phyloP scores from a whole-genome alignment of 1,140 invertebrate genomes.

The Caenorhabditis remanei region DNA sequence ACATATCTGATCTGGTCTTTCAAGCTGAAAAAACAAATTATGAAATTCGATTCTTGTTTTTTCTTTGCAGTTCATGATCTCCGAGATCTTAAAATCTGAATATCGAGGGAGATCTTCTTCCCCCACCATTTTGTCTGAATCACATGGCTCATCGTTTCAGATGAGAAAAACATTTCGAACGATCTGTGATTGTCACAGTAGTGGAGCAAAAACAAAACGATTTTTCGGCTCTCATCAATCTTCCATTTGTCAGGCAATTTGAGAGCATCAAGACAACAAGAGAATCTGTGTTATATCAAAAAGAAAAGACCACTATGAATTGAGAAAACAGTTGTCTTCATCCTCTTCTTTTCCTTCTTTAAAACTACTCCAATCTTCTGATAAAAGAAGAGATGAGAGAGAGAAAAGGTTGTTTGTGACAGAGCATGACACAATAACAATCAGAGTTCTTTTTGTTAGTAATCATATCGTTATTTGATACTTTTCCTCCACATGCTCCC shows the following conservation, averaged over 20 bases:
- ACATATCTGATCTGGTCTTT: neutral
- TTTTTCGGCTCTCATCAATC: slow-evolving; percentile 26
- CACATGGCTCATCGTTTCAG: neutral
- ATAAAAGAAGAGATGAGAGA: slow-evolving; percentile 9
- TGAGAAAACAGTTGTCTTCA: neutral
- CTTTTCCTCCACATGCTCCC: neutral
- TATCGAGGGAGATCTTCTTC: neutral
- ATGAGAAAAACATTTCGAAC: slow-evolving; percentile 13
- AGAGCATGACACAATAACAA: slow-evolving; percentile 22
- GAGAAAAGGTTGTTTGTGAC: neutral
- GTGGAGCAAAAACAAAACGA: slow-evolving; percentile 13
- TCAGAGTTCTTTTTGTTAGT: slow-evolving; percentile 10
- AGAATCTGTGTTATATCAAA: neutral
- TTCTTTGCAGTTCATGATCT: neutral
- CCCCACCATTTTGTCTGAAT: neutral
- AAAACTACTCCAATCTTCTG: slow-evolving; percentile 19
- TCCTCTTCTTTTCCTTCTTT: neutral
- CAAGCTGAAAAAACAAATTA: neutral
- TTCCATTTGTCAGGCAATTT: neutral
- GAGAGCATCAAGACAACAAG: slow-evolving; percentile 32
- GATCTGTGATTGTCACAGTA: slow-evolving; percentile 42
- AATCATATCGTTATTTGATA: slow-evolving; percentile 3
- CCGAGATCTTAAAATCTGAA: neutral
- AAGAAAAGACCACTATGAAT: slow-evolving; percentile 27
- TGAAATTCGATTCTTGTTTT: slow-evolving; percentile 15